Evolutionary conservation across 2,888 invertebrate species (phyloP), one percentile per base, ranked within the genome.

Genomic region (Thalpophila matura): DNA sequence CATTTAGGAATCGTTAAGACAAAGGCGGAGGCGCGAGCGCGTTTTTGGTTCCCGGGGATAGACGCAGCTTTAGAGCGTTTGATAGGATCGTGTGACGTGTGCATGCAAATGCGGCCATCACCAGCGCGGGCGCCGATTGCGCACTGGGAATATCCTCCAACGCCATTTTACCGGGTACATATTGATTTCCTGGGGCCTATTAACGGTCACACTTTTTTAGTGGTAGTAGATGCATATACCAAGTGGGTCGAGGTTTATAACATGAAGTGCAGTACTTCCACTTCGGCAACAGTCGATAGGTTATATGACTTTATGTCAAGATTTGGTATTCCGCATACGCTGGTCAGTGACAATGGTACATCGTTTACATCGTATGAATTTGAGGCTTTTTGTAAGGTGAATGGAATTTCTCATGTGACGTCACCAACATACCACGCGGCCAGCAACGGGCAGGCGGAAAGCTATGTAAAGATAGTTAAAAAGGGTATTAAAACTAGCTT

Each of bases 211-310:
- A 26, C 42, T 0, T 43, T 10, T 16, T 43, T 43, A 10, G 42
- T 26, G 2, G 10, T 26, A 26, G 26, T 43, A 2, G 14, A 43
- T 26, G 42, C 14, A 4, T 14, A 14, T 5, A 1, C 24, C 5
- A 43, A 43, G 42, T 43, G 42, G 42, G 26, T 26, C 4, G 42
- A 43, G 10, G 42, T 24, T 14, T 42, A 42, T 42, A 42, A 42
- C 24, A 42, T 24, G 42, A 42, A 42, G 10, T 9, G 22, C 9
- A 22, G 16, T 7, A 24, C 42, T 5, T 14, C 22, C 2, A 24
- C 22, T 7, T 4, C 35, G 7, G 35, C 35, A 35, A 14, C 16
- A 14, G 16, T 35, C 7, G 35, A 35, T 7, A 35, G 16, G 12
- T 6, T 35, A 7, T 35, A 16, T 7, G 16, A 35, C 1, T 16